These are phyloP conservation scores for Macrostomum lignano DNA, from an alignment of 1,140 invertebrate genomes.

Conservation along the genomic window DNA sequence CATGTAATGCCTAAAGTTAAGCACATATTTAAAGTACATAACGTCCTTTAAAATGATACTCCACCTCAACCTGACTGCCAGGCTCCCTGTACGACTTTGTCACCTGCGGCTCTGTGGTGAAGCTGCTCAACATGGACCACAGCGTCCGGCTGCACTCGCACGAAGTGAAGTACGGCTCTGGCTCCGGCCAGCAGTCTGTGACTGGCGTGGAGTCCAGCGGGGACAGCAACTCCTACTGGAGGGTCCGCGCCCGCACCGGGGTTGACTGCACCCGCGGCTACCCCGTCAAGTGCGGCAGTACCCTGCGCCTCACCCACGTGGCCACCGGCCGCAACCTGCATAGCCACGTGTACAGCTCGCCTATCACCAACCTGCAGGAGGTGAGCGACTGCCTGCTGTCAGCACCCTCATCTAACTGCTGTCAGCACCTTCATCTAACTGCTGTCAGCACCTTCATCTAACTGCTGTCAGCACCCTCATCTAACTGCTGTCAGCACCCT, in stretches of 20 bases:
- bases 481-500: too few relatives aligned
- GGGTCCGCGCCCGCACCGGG: background rate
- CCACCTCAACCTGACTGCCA: too few relatives aligned
- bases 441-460: too few relatives aligned
- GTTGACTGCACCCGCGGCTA: slow-evolving; percentile 31
- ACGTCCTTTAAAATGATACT: too few relatives aligned
- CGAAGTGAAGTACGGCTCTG: slow-evolving; percentile 91
- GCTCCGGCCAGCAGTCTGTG: slow-evolving; percentile 89
- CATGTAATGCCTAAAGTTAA: too few relatives aligned
- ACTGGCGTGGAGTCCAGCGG: slow-evolving; percentile 63
- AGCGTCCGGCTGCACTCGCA: slow-evolving; percentile 72
- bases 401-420: too few relatives aligned
- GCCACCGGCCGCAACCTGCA: slow-evolving; percentile 71
- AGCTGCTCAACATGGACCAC: slow-evolving; percentile 56
- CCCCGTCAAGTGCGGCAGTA: slow-evolving; percentile 57
- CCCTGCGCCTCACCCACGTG: slow-evolving; percentile 56
- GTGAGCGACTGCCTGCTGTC: too few relatives aligned
- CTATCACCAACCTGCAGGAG: slow-evolving; percentile 72
- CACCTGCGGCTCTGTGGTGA: slow-evolving; percentile 73
- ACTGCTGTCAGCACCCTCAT: too few relatives aligned
- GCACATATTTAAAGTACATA: too few relatives aligned
- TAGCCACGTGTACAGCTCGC: slow-evolving; percentile 73
- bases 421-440: too few relatives aligned
- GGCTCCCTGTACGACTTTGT: too few relatives aligned
- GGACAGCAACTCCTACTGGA: slow-evolving; percentile 88